A percentile compares a stretch with the other conserved stretches of the same genome.
Conservation (phyloP, 2,797 vertebrate genomes). For the Gadopsis marmoratus region DNA sequence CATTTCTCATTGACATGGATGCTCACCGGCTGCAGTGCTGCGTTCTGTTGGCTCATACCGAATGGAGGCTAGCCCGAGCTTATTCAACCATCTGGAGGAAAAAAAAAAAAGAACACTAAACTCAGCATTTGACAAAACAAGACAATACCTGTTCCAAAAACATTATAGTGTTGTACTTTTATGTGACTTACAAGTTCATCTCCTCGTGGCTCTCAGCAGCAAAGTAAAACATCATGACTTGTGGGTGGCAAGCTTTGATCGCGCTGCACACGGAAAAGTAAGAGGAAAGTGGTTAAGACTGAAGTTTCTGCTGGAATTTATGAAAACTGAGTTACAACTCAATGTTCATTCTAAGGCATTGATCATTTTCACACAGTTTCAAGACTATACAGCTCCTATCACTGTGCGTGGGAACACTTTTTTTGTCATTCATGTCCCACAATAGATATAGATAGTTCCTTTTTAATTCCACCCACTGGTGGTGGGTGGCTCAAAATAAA, state of each 20-base stretch:
- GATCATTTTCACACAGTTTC: neutral
- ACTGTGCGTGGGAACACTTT: neutral
- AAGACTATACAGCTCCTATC: slow-evolving; percentile 1
- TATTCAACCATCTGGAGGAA: slow-evolving; percentile 92
- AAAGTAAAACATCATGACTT: slow-evolving; percentile 97
- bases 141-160: neutral
- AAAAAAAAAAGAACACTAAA: slow-evolving; percentile 24
- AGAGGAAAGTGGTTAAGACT: neutral
- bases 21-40: slow-evolving; percentile 80
- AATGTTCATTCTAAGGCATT: neutral
- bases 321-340: neutral
- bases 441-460: neutral
- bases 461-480: neutral
- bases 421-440: neutral
- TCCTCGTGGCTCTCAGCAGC: slow-evolving; percentile 94
- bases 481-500: neutral
- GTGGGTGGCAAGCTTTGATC: slow-evolving; percentile 95
- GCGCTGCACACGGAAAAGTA: slow-evolving; percentile 83
- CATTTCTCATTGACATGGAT: neutral
- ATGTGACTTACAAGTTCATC: slow-evolving; percentile 92
- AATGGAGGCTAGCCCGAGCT: slow-evolving; percentile 92
- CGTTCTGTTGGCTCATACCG: slow-evolving; percentile 84
- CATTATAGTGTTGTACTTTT: neutral
- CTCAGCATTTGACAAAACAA: neutral
- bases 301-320: neutral